These are phyloP conservation scores for Benitochromis conjunctus DNA, from an alignment of 2,113 vertebrate genomes.

Conservation along the genomic window DNA sequence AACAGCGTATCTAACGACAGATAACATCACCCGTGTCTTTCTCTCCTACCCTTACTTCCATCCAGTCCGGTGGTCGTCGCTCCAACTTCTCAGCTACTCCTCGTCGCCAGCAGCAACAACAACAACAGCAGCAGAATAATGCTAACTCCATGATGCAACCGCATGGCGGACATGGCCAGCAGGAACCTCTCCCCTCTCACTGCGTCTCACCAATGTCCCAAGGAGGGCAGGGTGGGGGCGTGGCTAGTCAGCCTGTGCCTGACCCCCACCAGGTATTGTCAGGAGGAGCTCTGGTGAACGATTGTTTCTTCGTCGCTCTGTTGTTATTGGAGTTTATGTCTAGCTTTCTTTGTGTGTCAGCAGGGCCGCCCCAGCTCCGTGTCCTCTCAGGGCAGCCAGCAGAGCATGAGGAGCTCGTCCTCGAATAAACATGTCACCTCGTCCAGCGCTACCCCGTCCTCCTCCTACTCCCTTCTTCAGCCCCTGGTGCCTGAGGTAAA, in stretches of 20 bases:
- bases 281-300: neutral
- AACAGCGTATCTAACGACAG: too few relatives aligned
- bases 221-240: constrained; percentile 31
- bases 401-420: constrained; percentile 69
- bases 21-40: neutral
- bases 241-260: constrained; percentile 46
- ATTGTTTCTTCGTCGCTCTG: neutral
- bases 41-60: neutral
- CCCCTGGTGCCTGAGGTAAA: constrained; percentile 73
- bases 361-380: constrained; percentile 66
- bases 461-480: constrained; percentile 71
- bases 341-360: neutral
- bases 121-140: constrained; percentile 59
- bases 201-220: constrained; percentile 68
- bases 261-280: constrained; percentile 62
- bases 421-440: constrained; percentile 66
- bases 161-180: constrained; percentile 55
- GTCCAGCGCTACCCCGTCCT: constrained; percentile 49
- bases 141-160: constrained; percentile 61
- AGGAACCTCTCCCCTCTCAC: constrained; percentile 62
- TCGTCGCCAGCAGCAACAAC: constrained; percentile 59
- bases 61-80: constrained; percentile 54
- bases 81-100: constrained; percentile 35
- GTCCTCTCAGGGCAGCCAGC: constrained; percentile 69
- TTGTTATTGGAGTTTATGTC: neutral